phyloP scores from a whole-genome alignment of 2,113 vertebrate species.

The Crotalus tigris region DNA sequence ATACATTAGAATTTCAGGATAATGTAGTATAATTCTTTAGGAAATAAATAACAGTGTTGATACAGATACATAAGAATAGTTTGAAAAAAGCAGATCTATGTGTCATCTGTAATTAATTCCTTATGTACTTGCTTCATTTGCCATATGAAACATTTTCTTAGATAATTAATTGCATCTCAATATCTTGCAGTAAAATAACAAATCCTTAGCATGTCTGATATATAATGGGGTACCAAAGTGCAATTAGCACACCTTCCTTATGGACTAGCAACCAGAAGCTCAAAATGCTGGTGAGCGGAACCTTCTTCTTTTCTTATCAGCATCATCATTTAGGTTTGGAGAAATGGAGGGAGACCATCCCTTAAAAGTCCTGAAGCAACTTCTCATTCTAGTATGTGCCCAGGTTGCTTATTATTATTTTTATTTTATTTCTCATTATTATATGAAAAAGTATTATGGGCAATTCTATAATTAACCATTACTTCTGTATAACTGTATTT shows the following conservation, averaged over 20 bases:
- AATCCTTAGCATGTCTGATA: slow-evolving; percentile 13
- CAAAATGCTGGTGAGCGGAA: slow-evolving; percentile 46
- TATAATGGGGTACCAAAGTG: slow-evolving; percentile 29
- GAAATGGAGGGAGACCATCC: slow-evolving; percentile 38
- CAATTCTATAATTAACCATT: slow-evolving; percentile 38
- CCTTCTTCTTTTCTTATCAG: slow-evolving; percentile 59
- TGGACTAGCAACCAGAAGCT: slow-evolving; percentile 40
- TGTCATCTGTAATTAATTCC: slow-evolving; percentile 1
- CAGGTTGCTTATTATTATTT: not conserved
- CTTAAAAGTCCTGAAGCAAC: slow-evolving; percentile 33
- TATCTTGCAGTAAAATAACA: not conserved
- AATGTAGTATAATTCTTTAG: not conserved
- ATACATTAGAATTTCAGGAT: not conserved
- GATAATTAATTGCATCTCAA: slow-evolving; percentile 17
- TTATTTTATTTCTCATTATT: not conserved
- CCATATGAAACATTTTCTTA: slow-evolving; percentile 10
- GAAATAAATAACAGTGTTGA: not conserved
- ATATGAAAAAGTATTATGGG: slow-evolving; percentile 49
- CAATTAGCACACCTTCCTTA: slow-evolving; percentile 32
- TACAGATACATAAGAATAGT: slow-evolving; percentile 24
- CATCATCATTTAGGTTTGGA: slow-evolving; percentile 36
- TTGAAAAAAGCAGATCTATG: not conserved
- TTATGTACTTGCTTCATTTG: slow-evolving; percentile 21
- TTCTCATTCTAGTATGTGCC: slow-evolving; percentile 15
- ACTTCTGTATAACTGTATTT: slow-evolving; percentile 20